Conservation (phyloP, 1,140 invertebrate species). For the Listronotus bonariensis region DNA sequence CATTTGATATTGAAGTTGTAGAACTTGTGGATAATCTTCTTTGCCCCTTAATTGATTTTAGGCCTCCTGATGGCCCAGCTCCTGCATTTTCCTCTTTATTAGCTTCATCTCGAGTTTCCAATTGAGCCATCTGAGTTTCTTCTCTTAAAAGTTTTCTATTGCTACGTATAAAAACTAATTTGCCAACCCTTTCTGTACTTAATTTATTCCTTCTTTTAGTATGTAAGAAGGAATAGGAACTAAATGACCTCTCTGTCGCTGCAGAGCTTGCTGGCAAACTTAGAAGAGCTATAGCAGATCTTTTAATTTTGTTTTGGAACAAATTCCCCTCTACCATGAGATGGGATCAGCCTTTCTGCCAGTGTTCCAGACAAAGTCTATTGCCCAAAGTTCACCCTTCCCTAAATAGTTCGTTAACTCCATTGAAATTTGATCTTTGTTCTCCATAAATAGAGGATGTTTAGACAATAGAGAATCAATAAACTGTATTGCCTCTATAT, state of each 20-base stretch:
- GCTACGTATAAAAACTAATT: neutral
- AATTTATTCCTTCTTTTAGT: neutral
- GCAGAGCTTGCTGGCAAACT: neutral
- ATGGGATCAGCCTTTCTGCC: neutral
- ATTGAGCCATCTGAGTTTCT: too few species aligned
- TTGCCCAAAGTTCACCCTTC: neutral
- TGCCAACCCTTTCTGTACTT: neutral
- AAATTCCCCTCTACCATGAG: neutral
- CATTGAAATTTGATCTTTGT: neutral
- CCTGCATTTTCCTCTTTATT: too few species aligned
- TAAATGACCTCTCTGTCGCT: neutral
- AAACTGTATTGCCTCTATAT: neutral
- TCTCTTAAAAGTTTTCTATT: neutral
- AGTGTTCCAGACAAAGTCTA: neutral
- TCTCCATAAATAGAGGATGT: neutral
- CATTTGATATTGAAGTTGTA: too few species aligned
- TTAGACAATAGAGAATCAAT: neutral
- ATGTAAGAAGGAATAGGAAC: neutral
- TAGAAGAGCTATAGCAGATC: neutral
- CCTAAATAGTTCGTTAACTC: neutral
- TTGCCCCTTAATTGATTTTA: too few species aligned
- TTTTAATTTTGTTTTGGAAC: neutral
- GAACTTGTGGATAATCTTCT: too few species aligned
- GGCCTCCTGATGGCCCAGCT: too few species aligned
- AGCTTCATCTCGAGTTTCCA: too few species aligned